A percentile compares a stretch with the other conserved stretches of the same genome.
Evolutionary conservation across 1,140 invertebrate genomes (phyloP).

Genomic region (Procambarus clarkii): DNA sequence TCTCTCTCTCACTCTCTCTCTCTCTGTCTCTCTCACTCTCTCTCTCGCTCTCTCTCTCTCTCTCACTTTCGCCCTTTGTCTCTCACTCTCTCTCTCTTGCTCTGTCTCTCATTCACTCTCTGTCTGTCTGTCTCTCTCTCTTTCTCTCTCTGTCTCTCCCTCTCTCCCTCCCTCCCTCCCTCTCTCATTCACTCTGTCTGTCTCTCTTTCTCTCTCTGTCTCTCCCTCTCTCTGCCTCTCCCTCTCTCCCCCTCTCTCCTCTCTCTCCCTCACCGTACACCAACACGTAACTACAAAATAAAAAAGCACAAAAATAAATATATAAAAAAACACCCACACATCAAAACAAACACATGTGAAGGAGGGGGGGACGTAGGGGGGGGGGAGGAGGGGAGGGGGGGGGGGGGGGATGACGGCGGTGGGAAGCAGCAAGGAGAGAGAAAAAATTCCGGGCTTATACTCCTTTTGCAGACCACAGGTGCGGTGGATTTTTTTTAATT

Average conservation of each 20-base stretch:
- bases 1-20: too few relatives aligned
- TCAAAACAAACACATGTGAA: neutral
- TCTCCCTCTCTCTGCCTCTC: too few relatives aligned
- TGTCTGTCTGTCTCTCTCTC: neutral
- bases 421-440: neutral
- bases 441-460: neutral
- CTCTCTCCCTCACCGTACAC: too few relatives aligned
- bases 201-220: too few relatives aligned
- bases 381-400: neutral
- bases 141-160: neutral
- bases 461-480: slow-evolving; percentile 12
- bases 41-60: too few relatives aligned
- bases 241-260: too few relatives aligned
- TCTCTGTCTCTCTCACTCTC: too few relatives aligned
- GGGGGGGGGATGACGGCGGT: neutral
- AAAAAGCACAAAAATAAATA: neutral
- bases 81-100: too few relatives aligned
- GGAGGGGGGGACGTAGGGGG: neutral
- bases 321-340: neutral
- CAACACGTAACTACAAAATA: neutral
- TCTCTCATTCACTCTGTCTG: neutral
- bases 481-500: slow-evolving; percentile 42
- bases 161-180: neutral
- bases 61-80: too few relatives aligned
- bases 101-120: neutral